Conservation (phyloP, 2,888 invertebrate species). For the Ennomos quercinarius region DNA sequence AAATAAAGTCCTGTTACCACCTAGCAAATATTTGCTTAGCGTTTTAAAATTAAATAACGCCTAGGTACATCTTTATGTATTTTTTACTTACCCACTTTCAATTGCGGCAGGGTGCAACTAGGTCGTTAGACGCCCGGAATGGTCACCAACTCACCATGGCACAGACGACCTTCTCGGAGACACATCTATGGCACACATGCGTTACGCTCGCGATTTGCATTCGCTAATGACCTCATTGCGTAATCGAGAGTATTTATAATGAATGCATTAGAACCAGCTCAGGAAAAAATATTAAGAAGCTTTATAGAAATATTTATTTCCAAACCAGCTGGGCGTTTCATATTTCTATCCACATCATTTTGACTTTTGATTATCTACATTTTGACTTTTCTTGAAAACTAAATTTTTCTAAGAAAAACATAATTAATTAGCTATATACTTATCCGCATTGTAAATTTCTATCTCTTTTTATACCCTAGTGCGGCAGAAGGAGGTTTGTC, state of each 20-base stretch:
- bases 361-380: too few species aligned
- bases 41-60: too few species aligned
- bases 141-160: slow-evolving; percentile 22
- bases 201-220: slow-evolving; percentile 9
- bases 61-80: neutral
- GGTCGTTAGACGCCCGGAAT: slow-evolving; percentile 16
- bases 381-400: too few species aligned
- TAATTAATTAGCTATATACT: too few species aligned
- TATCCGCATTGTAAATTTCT: too few species aligned
- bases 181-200: slow-evolving; percentile 9
- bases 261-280: slow-evolving; percentile 10
- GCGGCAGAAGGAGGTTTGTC: too few species aligned
- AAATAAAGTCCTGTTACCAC: too few species aligned
- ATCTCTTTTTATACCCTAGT: too few species aligned
- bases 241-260: slow-evolving; percentile 12
- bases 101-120: neutral
- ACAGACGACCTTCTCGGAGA: slow-evolving; percentile 13
- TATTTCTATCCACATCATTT: too few species aligned
- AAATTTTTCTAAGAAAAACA: too few species aligned
- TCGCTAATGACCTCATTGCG: slow-evolving; percentile 15
- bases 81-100: neutral
- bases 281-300: slow-evolving; percentile 14
- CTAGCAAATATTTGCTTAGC: too few species aligned
- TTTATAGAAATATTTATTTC: neutral
- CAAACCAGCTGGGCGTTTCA: too few species aligned